Base-by-base conservation (phyloP, 2,113 vertebrate genomes). In the Plestiodon gilberti region DNA sequence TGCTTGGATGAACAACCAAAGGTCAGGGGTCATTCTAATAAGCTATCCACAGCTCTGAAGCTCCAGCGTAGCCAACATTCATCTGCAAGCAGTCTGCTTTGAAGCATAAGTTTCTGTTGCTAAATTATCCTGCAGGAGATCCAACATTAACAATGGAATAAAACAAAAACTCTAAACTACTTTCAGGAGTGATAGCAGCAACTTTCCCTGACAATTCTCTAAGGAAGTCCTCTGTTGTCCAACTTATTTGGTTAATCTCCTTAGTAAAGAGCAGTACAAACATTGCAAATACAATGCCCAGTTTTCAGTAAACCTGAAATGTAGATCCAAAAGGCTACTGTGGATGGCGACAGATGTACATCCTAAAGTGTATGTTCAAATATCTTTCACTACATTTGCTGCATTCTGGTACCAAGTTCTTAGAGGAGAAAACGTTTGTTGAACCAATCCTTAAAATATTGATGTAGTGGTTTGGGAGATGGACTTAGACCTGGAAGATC, bases 1-100 rank as follows among this genome's bases (percentile, higher is more conserved):
- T 83, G 40, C 15, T 85, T 76, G 64, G 38, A 87, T 23, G 35
- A 71, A 71, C 71, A 90, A 85, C 43, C 76, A 25, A 30, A 55
- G 38, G 6, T 38, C 57, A 89, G 43, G 0, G 0, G 5, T 20
- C 48, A 17, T 77, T 89, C 43, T 20, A 38, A 81, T 73, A 81
- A 89, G n/a, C 10, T 59, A 71, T 35, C 43, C 52, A 79, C 82
- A 57, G 28, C 78, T 25, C 30, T 22, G 13, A 40, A 69, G 22
- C 75, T 76, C 67, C 55, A 73, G 23, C 65, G 48, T 15, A 65
- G 57, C 10, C 33, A 80, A 55, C 59, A 65, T 64, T 83, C 13
- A 64, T 73, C 22, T 79, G 15, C 57, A 48, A 30, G 40, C 67
- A 40, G 40, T 73, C 11, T 23, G 28, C 52, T 62, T 62, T 83